These are phyloP conservation scores for Sphinx pinastri DNA, from an alignment of 2,888 invertebrate species.

Conservation along the genomic window DNA sequence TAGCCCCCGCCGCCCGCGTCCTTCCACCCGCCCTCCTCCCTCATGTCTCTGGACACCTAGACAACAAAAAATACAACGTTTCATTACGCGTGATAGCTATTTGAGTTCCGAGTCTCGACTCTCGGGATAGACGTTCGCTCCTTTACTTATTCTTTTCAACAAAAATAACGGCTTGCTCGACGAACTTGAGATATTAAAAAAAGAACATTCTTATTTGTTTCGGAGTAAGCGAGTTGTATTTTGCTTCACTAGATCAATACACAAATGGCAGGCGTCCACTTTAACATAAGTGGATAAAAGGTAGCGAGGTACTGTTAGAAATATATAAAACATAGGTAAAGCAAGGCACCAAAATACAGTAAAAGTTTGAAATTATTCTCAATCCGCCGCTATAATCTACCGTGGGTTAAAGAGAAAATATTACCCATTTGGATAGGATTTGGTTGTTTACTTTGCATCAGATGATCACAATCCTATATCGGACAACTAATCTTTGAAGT, in stretches of 20 bases:
- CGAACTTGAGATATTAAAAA: too few relatives aligned
- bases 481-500: neutral
- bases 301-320: too few relatives aligned
- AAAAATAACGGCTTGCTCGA: too few relatives aligned
- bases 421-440: neutral
- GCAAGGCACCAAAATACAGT: neutral
- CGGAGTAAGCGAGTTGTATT: too few relatives aligned
- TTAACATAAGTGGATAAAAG: too few relatives aligned
- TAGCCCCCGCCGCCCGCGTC: constrained; percentile 70
- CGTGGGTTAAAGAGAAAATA: neutral
- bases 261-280: too few relatives aligned
- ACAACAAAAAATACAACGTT: constrained; percentile 29
- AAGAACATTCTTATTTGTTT: too few relatives aligned
- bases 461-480: neutral
- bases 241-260: too few relatives aligned
- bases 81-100: neutral
- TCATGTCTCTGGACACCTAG: constrained; percentile 61
- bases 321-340: neutral
- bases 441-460: constrained; percentile 3
- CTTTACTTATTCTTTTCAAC: too few relatives aligned
- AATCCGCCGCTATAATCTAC: neutral
- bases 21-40: constrained; percentile 53
- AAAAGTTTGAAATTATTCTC: neutral
- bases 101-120: too few relatives aligned
- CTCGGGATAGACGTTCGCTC: too few relatives aligned